Base-by-base conservation (phyloP, 1,140 invertebrate genomes). In the Mesaphorura yosii region DNA sequence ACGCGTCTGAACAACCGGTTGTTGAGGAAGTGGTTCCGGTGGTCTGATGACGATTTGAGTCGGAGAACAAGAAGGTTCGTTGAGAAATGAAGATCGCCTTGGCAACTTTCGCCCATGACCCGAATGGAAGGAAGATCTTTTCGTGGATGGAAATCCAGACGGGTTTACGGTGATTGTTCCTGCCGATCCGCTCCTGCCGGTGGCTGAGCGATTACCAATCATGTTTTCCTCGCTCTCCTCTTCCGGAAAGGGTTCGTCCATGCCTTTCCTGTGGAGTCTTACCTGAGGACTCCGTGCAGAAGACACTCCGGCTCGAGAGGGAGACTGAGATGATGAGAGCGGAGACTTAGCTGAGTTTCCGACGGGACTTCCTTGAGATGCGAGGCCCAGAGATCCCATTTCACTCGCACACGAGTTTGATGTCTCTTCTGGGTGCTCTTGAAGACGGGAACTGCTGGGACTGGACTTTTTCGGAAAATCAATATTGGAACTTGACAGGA, bases 1-100 rank as follows among this genome's bases (percentile, higher is more conserved):
- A 7, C 66, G 58, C 10, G 64, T 66, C 23, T 60, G 55, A 25
- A 53, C 40, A 3, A 60, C 51, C 2, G 54, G 48, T 3, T 46
- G 64, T 42, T 56, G 64, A 26, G 59, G 56, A 1, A 61, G 51
- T 1, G 59, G 59, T 34, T 61, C 59, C 5, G 28, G 40, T 1
- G 59, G 55, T 31, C 58, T 61, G 19, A 55, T 48, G 27, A 51
- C 48, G 47, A 58, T 55, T 19, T 61, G 59, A 7, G 59, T n/a
- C 23, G 38, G 44, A 20, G 51, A 51, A 37, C 44, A 48, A 2
- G 55, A 55, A 3, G 59, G 53, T 38, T 61, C 59, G 14, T 58
- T 56, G 5, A 57, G 46, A 42, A 61, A 61, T 19, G 59, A 61
- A 17, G 56, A 58, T 2, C 59, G 29, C n/a, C 59, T 19, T 1